Evolutionary conservation across 2,888 invertebrate genomes (phyloP).

Genomic region (Allophyes oxyacanthae): DNA sequence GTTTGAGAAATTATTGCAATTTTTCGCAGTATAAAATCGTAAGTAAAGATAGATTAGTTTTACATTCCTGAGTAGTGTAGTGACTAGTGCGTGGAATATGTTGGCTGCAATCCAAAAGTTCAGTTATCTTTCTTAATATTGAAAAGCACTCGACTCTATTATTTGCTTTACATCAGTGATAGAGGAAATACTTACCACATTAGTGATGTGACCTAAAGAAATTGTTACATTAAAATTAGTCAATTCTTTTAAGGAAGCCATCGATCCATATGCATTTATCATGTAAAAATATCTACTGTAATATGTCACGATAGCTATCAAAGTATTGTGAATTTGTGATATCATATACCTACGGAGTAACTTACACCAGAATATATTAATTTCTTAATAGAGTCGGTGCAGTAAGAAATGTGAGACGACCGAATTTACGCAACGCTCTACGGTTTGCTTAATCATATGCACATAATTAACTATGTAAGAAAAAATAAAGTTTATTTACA

Average conservation of each 20-base stretch:
- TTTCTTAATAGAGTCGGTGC: constrained; percentile 11
- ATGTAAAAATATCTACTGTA: background rate
- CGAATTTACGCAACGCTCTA: constrained; percentile 27
- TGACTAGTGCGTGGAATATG: constrained; percentile 3
- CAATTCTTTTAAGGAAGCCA: background rate
- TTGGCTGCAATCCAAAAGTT: constrained; percentile 32
- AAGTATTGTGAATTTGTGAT: constrained; percentile 12
- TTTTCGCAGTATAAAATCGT: too few species aligned
- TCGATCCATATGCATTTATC: background rate
- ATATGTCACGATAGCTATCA: background rate
- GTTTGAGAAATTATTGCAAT: too few species aligned
- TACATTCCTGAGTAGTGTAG: constrained; percentile 18
- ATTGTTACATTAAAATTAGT: background rate
- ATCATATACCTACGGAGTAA: constrained; percentile 18
- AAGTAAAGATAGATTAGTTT: constrained; percentile 1
- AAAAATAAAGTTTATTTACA: constrained; percentile 10
- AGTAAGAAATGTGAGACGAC: constrained; percentile 20
- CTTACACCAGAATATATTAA: constrained; percentile 27
- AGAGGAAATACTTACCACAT: constrained; percentile 1
- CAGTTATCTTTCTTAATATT: constrained; percentile 11
- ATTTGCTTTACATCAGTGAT: constrained; percentile 14
- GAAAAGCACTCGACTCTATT: constrained; percentile 22
- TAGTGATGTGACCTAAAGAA: constrained; percentile 5
- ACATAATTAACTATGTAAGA: constrained; percentile 11
- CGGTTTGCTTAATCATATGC: constrained; percentile 7